Base-by-base conservation (phyloP, 2,797 vertebrate species). In the Catostomus latipinnis region DNA sequence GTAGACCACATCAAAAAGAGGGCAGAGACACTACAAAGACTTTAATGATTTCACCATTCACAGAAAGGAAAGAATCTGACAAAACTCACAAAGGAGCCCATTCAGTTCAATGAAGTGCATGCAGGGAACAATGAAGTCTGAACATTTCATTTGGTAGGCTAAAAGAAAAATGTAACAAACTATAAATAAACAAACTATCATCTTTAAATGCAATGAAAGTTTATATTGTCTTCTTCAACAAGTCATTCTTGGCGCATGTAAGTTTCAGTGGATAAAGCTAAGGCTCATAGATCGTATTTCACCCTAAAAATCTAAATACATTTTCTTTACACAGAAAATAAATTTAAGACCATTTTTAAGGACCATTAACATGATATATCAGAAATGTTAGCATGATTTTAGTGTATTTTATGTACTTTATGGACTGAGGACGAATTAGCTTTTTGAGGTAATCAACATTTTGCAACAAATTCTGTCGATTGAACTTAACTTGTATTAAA, bases 61-160 rank as follows among this genome's bases (percentile, higher is more conserved):
- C 52, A 68, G 65, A 71, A 81, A 74, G 84, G 54, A 78, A 74
- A 81, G 58, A 11, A 81, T 53, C 62, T 50, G 53, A 80, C 48
- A 78, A 71, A 10, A 14, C 43, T 77, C 11, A 61, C 22, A 56
- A 52, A 65, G 49, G 18, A 57, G 16, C 57, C 66, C 54, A 66
- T 66, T 82, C 63, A 70, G 6, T 66, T 10, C 7, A 54, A 77
- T 6, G 65, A 69, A 77, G 61, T 56, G 53, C 56, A 76, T 13
- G 18, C 58, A 2, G n/a, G 45, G 11, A 60, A 10, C 43, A 9
- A 16, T 8, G 13, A 62, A 48, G 14, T 73, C 6, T 4, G 1
- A 13, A 74, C 43, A 6, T 0, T 52, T 66, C n/a, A 46, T 53
- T 65, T 12, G 8, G 5, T 8, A n/a, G 5, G 5, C 12, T 43